Conservation (phyloP, 2,888 invertebrate genomes). For the Euplexia lucipara region DNA sequence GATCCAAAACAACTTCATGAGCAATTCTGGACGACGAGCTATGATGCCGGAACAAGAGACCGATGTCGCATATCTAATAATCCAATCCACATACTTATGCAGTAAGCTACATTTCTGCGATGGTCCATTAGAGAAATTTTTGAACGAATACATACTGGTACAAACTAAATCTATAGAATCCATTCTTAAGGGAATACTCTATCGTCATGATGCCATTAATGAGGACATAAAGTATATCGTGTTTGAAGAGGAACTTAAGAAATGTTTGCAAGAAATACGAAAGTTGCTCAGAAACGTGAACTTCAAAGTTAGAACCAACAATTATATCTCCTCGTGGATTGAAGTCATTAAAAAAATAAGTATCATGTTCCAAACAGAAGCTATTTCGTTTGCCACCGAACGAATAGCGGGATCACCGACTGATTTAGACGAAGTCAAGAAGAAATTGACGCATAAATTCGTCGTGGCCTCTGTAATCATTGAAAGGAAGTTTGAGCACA, state of each 20-base stretch:
- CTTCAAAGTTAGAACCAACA: constrained; percentile 63
- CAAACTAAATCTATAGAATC: constrained; percentile 71
- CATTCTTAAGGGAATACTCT: constrained; percentile 69
- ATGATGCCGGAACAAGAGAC: constrained; percentile 44
- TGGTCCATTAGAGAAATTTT: constrained; percentile 62
- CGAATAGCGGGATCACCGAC: constrained; percentile 62
- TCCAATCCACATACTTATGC: constrained; percentile 73
- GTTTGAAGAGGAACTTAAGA: constrained; percentile 70
- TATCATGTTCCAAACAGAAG: constrained; percentile 74
- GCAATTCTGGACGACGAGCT: constrained; percentile 63
- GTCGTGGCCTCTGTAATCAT: constrained; percentile 71
- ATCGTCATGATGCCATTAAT: constrained; percentile 23
- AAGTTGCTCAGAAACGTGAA: constrained; percentile 69
- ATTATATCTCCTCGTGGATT: constrained; percentile 71
- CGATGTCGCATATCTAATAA: constrained; percentile 66
- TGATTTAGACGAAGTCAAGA: constrained; percentile 62
- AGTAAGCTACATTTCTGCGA: constrained; percentile 74
- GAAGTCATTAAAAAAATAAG: constrained; percentile 78
- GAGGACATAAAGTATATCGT: constrained; percentile 48
- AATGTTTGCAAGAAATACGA: constrained; percentile 67
- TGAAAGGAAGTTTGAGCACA: constrained; percentile 74
- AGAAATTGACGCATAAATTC: constrained; percentile 71
- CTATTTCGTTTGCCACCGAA: constrained; percentile 64
- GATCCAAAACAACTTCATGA: constrained; percentile 55
- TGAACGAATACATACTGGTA: constrained; percentile 76